A percentile compares a stretch with the other conserved stretches of the same genome.
phyloP scores from a whole-genome alignment of 2,888 invertebrate genomes.

The Zeuzera pyrina region DNA sequence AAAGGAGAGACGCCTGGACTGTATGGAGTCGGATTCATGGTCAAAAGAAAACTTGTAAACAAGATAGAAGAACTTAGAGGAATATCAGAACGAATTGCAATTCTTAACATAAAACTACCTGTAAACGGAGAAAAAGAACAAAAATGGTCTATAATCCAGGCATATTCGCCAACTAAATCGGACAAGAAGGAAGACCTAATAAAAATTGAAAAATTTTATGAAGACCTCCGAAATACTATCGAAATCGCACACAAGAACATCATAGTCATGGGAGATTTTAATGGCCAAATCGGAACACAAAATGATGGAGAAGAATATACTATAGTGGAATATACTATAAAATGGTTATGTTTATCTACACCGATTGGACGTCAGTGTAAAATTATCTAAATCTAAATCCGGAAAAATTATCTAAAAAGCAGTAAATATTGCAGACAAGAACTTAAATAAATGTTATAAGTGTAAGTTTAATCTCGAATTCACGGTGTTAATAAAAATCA shows the following conservation, averaged over 20 bases:
- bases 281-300: not conserved
- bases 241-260: conserved; percentile 1
- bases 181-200: conserved; percentile 2
- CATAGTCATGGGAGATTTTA: not conserved
- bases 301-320: not conserved
- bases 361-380: too few relatives aligned
- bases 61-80: conserved; percentile 1
- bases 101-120: conserved; percentile 4
- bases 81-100: conserved; percentile 3
- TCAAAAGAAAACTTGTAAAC: conserved; percentile 1
- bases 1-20: conserved; percentile 2
- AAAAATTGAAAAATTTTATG: conserved; percentile 5
- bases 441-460: too few relatives aligned
- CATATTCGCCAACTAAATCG: conserved; percentile 4
- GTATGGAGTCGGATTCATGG: conserved; percentile 1
- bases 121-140: not conserved
- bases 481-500: too few relatives aligned
- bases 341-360: too few relatives aligned
- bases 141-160: conserved; percentile 4
- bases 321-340: too few relatives aligned
- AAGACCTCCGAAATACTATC: conserved; percentile 1
- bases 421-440: too few relatives aligned
- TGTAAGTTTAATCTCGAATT: too few relatives aligned
- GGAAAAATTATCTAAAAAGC: too few relatives aligned
- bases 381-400: too few relatives aligned